phyloP scores from a whole-genome alignment of 2,888 invertebrate genomes.

The Philopedon plagiatum region DNA sequence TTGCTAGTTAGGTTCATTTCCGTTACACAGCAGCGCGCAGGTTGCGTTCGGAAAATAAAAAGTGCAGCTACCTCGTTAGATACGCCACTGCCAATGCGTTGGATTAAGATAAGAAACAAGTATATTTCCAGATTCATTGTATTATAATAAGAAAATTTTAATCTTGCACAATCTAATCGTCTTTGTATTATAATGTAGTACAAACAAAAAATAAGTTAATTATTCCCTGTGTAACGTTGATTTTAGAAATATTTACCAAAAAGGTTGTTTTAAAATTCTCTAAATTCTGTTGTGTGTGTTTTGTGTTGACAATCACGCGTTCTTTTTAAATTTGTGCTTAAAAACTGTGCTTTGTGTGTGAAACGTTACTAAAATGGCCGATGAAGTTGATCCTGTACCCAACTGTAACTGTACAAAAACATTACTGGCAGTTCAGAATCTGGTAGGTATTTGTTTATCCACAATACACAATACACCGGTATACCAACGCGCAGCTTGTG shows the following conservation, averaged over 20 bases:
- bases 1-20: no score
- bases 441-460: background rate
- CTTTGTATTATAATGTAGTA: background rate
- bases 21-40: no score
- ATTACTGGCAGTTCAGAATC: no score
- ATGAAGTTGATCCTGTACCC: background rate
- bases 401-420: conserved; percentile 20
- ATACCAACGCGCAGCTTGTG: background rate
- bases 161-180: background rate
- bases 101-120: conserved; percentile 5
- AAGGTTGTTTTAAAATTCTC: background rate
- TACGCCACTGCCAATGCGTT: background rate
- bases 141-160: background rate
- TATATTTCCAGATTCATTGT: background rate
- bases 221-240: background rate
- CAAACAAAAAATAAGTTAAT: background rate
- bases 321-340: no score
- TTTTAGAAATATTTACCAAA: background rate
- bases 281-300: background rate
- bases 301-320: background rate
- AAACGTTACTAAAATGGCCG: background rate
- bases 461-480: background rate
- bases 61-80: no score
- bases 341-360: no score
- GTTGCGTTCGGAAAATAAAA: no score